Percentiles rank a stretch among this genome's conserved stretches.
Conservation (phyloP, 2,888 invertebrate genomes). For the Tachina fera region DNA sequence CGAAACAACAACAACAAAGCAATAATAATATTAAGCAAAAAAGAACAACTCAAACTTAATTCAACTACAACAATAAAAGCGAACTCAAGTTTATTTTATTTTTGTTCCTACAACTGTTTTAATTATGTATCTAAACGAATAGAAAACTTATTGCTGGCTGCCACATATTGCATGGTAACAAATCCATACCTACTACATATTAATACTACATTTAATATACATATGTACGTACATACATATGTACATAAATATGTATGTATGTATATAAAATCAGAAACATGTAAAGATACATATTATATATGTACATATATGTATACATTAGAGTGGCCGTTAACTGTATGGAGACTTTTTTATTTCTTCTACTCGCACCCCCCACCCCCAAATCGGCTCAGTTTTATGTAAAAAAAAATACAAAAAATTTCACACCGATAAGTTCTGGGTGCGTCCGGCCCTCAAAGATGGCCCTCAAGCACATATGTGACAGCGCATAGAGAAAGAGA, state of each 20-base stretch:
- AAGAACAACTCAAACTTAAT: constrained; percentile 7
- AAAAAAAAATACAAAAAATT: no score
- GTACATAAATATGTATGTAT: constrained; percentile 4
- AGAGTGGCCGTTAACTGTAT: no score
- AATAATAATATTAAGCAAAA: constrained; percentile 8
- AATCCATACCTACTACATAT: background rate
- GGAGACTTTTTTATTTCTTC: no score
- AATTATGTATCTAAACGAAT: constrained; percentile 45
- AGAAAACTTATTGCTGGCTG: constrained; percentile 23
- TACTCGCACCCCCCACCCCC: no score
- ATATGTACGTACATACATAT: no score
- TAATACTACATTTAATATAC: no score
- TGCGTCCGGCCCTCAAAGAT: no score
- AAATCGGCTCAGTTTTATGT: no score
- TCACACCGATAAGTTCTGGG: no score
- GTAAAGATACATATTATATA: background rate
- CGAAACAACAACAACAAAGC: background rate
- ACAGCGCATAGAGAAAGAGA: no score
- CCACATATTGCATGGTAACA: constrained; percentile 59
- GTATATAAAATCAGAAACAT: constrained; percentile 14
- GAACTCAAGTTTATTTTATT: constrained; percentile 1
- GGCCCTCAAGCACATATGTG: no score
- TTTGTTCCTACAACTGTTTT: constrained; percentile 7
- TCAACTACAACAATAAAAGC: constrained; percentile 16
- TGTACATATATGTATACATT: background rate